Base-by-base conservation (phyloP, 2,113 vertebrate species). In the Erythrocercus mccallii region DNA sequence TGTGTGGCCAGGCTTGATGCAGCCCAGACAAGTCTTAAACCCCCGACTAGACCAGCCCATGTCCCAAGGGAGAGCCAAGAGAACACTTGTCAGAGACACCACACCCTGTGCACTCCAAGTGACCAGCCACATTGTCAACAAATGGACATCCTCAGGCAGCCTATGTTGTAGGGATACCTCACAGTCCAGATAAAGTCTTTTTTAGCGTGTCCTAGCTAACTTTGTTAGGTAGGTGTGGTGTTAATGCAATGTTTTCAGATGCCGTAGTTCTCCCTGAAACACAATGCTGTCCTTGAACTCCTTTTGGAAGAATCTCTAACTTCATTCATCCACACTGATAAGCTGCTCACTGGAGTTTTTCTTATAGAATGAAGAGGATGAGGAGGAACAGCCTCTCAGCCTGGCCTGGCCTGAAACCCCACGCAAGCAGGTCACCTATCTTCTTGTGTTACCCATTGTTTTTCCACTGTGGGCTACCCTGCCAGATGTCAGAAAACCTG, bases 401-500 rank as follows among this genome's bases (percentile, higher is more conserved):
- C 95, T 99, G 93, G 97, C 98, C 71, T 99, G 99, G 99, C 99
- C 99, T 3, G 94, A 99, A n/a, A 98, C 98, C 3, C 22, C 30
- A 66, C 98, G 98, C 91, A 99, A 99, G 94, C 98, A 95, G 66
- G 16, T 98, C 89, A 99, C 98, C 1, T 99, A 99, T 92, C 98
- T 99, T 60, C 6, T 98, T 5, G 98, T 99, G 56, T 88, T 99
- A 2, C 99, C 99, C 84, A 99, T 99, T 38, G 98, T 99, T 86
- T 93, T 99, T 38, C 99, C 99, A 19, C 96, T 99, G 83, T 99
- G 99, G 99, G 82, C 97, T 37, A 99, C 99, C 8, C 97, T 99
- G 58, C 99, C 99, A 0, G 99, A 99, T 1, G 99, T 99, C 96
- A 98, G 99, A 91, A 99, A 99, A 96, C 98, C 99, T 86, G 99